Base-by-base conservation (phyloP, 2,113 vertebrate genomes). In the Haemorhous mexicanus region DNA sequence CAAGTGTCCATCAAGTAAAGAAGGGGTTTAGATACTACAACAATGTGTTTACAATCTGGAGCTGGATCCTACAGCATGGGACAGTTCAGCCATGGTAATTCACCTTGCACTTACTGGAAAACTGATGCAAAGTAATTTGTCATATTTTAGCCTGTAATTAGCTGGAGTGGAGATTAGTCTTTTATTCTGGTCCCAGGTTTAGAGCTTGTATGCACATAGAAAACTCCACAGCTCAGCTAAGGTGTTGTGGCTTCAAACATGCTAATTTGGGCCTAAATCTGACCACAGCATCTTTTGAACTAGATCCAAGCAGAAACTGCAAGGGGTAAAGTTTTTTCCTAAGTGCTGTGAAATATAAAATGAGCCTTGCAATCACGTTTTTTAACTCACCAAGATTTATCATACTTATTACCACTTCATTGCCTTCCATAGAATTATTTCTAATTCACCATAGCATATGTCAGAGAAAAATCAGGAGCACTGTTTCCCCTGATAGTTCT, bases 351-450 rank as follows among this genome's bases (percentile, higher is more conserved):
- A 52, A 84, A 95, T 77, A 94, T 53, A 84, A 84, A 93, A 52
- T 32, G 18, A 43, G 67, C 39, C 44, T 84, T 86, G 47, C 27
- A 76, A 39, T 80, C 43, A 69, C 20, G 11, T 79, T 91, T 85
- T 59, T 72, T 61, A 46, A 75, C 53, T 84, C 62, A 55, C 27
- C 16, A 17, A 75, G 23, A 90, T 86, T 93, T 90, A 90, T 75
- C 1, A 6, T 74, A 50, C 24, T 95, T 88, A 80, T 86, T 93
- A 70, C 35, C 35, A 63, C 50, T 87, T 91, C 63, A 90, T 13
- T 93, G 43, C 35, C 41, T 90, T 96, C 67, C 75, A 87, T 24
- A 55, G 49, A 95, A 73, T 59, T 94, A 85, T 62, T 86, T 78
- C 56, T 90, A 95, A 92, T 88, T 95, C 63, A 74, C 28, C 3